Percentiles rank a stretch among this genome's conserved stretches.
Conservation (phyloP, 2,113 vertebrate genomes). For the Boulengeromyrus knoepffleri region DNA sequence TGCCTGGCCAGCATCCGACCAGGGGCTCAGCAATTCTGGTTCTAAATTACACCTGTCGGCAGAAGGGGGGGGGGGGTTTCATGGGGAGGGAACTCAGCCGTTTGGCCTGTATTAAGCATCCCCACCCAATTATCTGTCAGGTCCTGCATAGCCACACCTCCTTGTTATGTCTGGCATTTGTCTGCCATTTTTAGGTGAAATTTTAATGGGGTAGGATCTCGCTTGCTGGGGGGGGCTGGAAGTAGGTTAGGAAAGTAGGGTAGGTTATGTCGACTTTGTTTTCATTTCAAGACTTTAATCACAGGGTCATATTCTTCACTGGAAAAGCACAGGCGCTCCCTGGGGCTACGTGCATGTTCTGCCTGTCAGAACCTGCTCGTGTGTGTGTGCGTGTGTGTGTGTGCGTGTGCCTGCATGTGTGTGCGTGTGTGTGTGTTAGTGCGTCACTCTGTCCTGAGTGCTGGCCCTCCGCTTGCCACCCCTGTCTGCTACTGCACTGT, state of each 20-base stretch:
- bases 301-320: background rate
- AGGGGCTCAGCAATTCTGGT: background rate
- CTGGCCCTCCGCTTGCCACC: background rate
- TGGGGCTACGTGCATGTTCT: background rate
- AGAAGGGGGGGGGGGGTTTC: background rate
- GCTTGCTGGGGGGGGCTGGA: background rate
- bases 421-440: no score
- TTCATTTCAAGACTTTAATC: background rate
- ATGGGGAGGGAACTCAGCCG: background rate
- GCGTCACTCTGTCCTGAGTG: background rate
- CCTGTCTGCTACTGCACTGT: background rate
- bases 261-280: constrained; percentile 1
- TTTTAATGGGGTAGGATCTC: constrained; percentile 14
- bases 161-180: constrained; percentile 18
- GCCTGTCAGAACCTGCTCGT: background rate
- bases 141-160: constrained; percentile 39
- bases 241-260: background rate
- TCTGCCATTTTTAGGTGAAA: background rate
- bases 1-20: background rate
- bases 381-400: background rate
- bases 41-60: background rate
- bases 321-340: no score
- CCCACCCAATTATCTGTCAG: constrained; percentile 37
- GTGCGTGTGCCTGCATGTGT: background rate
- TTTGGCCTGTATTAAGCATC: background rate